Base-by-base conservation (phyloP, 2,113 vertebrate genomes). In the Asarcornis scutulata region DNA sequence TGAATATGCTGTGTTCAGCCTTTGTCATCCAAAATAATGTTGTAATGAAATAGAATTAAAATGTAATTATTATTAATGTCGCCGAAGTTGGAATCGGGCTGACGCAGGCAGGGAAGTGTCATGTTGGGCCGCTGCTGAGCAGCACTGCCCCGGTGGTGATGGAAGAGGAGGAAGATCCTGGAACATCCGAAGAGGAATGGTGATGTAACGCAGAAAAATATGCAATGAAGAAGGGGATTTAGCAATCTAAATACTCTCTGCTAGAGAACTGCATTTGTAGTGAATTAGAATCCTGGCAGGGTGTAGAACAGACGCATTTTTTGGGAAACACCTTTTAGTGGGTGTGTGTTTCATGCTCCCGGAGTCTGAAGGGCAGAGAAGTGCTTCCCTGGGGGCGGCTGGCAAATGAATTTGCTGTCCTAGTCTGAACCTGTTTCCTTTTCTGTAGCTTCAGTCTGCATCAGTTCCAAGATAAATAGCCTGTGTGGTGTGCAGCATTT, bases 301-400 rank as follows among this genome's bases (percentile, higher is more conserved):
- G 80, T 60, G 73, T 81, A 72, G 46, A 78, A 11, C 29, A 3
- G 48, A 68, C 3, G 17, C 31, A 2, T 34, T 79, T 84, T 88
- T 55, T 4, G 81, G 96, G 66, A 88, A 91, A 81, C 88, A 78
- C 68, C 83, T 96, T 86, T 84, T 56, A 59, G 92, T 92, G 94
- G 69, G 88, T 75, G 94, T 89, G 86, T 4, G 11, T 77, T 59
- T 56, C 44, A 3, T 83, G 86, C 63, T 92, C 42, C 63, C 0
- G 0, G 73, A 91, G 83, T 14, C 91, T 40, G 9, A 78, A 83
- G 94, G 95, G 92, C 95, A 96, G 56, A 42, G 76, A 29, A 42
- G 68, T 25, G 82, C 73, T 81, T 67, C 80, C 88, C 80, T 67
- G 91, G 20, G 92, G 88, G 80, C 1, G 95, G 73, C 86, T 94